Base-by-base conservation (phyloP, 2,113 vertebrate genomes). In the Chaetorhynchus papuensis region DNA sequence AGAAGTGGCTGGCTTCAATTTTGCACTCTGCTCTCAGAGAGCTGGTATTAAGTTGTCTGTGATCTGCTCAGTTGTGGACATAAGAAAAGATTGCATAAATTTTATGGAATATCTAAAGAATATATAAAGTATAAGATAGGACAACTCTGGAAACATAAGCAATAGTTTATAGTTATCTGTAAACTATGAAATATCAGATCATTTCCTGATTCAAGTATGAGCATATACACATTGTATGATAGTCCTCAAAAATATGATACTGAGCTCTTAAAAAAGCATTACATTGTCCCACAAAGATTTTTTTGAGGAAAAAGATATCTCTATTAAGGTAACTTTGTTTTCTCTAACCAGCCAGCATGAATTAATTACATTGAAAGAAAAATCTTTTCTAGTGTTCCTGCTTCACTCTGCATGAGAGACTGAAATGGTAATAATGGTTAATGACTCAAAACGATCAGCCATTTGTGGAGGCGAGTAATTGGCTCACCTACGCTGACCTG, bases 401-500 rank as follows among this genome's bases (percentile, higher is more conserved):
- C 28, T 89, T 81, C 30, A 7, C 17, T 83, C 7, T 77, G 17
- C 18, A 1, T 54, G 27, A 60, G 27, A 52, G 22, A 69, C 18
- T 1, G 0, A 60, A 87, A 59, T 33, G 27, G 13, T 68, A 50
- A 37, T 54, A 39, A 42, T 50, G 37, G 31, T 26, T 50, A 52
- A 52, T 44, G 44, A 52, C 27, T 50, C 37, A 23, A 60, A 87
- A 52, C 39, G 45, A 61, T 69, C 39, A 39, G 28, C 23, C 39
- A 45, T 87, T 39, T 69, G 54, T 23, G 18, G 63, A 53, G 64
- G 28, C 0, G 4, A 77, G 33, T 69, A 78, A 53, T 37, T 69
- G 33, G 15, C 54, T 78, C 33, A 45, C 1, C 1, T 52, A 61
- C 0, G 1, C 28, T 28, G 47, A 53, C 28, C 39, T 28, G 54